Evolutionary conservation across 1,140 invertebrate genomes (phyloP).

Genomic region (Bombus sibiricus): DNA sequence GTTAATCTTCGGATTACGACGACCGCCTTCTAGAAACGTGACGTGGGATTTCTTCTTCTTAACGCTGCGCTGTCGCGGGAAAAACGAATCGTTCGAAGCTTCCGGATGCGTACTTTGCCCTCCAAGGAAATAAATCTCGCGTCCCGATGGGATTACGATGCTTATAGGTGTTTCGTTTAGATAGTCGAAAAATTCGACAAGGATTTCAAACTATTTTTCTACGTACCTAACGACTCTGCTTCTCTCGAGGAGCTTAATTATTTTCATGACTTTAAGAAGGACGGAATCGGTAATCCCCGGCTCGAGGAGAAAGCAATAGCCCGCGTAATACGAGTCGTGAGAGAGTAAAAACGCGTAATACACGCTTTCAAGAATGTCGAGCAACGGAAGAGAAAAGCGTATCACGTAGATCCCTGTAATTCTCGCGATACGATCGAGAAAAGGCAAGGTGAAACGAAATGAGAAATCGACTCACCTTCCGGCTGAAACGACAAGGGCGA

Average conservation of each 20-base stretch:
- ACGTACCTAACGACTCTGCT: not conserved
- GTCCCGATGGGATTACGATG: not conserved
- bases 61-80: not conserved
- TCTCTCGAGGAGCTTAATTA: not conserved
- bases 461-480: conserved; percentile 77
- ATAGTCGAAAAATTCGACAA: not conserved
- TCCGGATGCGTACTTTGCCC: too few species aligned
- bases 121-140: not conserved
- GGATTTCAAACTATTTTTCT: not conserved
- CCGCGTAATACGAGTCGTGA: too few species aligned
- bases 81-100: not conserved
- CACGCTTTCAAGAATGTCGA: too few species aligned
- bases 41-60: conserved; percentile 16
- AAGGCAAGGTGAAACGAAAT: not conserved
- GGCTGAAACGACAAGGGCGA: conserved; percentile 75
- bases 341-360: too few species aligned
- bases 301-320: not conserved
- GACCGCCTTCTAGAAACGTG: conserved; percentile 27
- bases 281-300: not conserved
- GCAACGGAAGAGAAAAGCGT: not conserved
- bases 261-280: not conserved
- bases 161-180: not conserved
- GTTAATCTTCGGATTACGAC: conserved; percentile 46
- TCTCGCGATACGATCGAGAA: not conserved
- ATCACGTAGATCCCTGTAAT: not conserved